Percentiles rank a stretch among this genome's conserved stretches.
Conservation (phyloP, 2,113 vertebrate genomes). For the Elgaria multicarinata region DNA sequence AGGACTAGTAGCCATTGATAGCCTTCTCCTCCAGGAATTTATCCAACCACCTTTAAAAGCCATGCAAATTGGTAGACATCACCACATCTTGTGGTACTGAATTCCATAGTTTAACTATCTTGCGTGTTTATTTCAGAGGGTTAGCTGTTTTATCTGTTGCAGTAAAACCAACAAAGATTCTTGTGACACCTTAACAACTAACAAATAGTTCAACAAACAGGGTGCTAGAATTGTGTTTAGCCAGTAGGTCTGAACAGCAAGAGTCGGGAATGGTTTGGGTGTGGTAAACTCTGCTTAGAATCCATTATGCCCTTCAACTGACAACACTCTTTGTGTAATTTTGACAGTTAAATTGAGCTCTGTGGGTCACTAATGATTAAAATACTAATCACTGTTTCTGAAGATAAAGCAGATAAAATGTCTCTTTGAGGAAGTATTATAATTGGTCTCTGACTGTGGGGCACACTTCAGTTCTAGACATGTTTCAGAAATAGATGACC, state of each 20-base stretch:
- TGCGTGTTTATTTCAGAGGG: neutral
- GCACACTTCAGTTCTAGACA: neutral
- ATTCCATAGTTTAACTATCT: no score
- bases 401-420: constrained; percentile 20
- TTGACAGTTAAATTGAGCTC: constrained; percentile 23
- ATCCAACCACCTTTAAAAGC: no score
- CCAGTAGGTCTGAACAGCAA: neutral
- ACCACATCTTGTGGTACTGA: no score
- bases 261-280: neutral
- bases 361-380: neutral
- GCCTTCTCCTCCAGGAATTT: no score
- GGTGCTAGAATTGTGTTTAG: neutral
- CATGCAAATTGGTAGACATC: no score
- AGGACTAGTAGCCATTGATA: no score
- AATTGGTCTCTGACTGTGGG: neutral
- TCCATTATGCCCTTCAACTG: neutral
- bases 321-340: neutral
- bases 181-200: neutral
- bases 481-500: neutral
- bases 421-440: constrained; percentile 22
- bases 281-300: neutral
- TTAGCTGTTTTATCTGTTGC: neutral
- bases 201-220: neutral
- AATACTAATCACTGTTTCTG: constrained; percentile 31
- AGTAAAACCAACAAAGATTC: neutral